These are phyloP conservation scores for Auanema freiburgensis DNA, from an alignment of 2,888 invertebrate genomes.

Conservation along the genomic window DNA sequence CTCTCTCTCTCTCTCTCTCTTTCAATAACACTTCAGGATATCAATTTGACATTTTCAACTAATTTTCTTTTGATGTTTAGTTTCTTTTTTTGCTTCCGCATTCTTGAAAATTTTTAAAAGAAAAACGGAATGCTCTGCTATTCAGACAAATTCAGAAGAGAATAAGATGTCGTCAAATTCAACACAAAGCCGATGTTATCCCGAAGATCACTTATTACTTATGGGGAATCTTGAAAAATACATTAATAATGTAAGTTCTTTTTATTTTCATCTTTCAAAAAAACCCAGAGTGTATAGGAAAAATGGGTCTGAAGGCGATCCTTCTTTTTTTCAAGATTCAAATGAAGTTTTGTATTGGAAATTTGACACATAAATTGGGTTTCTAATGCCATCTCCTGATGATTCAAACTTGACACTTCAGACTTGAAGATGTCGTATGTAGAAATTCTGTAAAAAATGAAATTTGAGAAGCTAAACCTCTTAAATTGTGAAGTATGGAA, in stretches of 20 bases:
- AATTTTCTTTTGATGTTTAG: neutral
- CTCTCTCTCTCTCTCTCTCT: conserved; percentile 5
- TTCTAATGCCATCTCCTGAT: too few relatives aligned
- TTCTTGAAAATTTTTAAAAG: neutral
- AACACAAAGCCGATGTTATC: neutral
- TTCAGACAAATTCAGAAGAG: too few relatives aligned
- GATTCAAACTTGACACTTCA: too few relatives aligned
- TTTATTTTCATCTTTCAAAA: neutral
- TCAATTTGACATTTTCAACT: conserved; percentile 2
- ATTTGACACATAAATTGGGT: too few relatives aligned
- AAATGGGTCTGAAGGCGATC: too few relatives aligned
- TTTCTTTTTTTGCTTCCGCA: conserved; percentile 1
- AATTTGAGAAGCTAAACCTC: too few relatives aligned
- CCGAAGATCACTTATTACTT: conserved; percentile 20
- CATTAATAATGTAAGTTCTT: conserved; percentile 37
- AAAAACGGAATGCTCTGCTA: neutral
- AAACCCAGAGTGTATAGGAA: neutral
- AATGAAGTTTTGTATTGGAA: too few relatives aligned
- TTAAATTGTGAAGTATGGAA: neutral
- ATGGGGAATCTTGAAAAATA: conserved; percentile 41
- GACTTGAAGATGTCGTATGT: too few relatives aligned
- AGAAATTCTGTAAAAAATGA: too few relatives aligned
- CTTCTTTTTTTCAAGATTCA: too few relatives aligned
- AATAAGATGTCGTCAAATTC: too few relatives aligned
- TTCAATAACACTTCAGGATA: neutral